A percentile compares a stretch with the other conserved stretches of the same genome.
phyloP scores from a whole-genome alignment of 1,140 invertebrate species.

The Babylonia areolata region DNA sequence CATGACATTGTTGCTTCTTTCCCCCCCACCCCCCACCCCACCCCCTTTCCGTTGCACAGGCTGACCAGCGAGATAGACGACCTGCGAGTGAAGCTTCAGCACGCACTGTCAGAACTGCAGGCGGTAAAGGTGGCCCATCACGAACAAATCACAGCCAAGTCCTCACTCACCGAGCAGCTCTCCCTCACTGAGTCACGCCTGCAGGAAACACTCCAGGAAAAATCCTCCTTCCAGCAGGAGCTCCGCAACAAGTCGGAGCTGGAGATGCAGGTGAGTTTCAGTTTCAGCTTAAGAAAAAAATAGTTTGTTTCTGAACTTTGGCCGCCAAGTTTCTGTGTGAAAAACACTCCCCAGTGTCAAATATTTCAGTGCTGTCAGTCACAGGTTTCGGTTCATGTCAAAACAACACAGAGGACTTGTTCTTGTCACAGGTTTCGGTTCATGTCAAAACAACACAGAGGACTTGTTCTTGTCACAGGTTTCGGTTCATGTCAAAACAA shows the following conservation, averaged over 20 bases:
- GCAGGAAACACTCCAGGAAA: conserved; percentile 34
- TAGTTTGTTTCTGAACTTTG: too few species aligned
- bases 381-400: too few species aligned
- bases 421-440: too few species aligned
- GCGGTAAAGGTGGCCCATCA: conserved; percentile 57
- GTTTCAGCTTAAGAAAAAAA: neutral
- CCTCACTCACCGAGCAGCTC: conserved; percentile 34
- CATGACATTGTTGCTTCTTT: too few species aligned
- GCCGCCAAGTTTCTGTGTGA: too few species aligned
- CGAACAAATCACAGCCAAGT: conserved; percentile 45
- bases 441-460: too few species aligned
- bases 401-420: too few species aligned
- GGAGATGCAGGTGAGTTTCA: conserved; percentile 58
- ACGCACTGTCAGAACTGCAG: conserved; percentile 64
- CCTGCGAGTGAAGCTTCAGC: conserved; percentile 65
- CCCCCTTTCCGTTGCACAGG: conserved; percentile 44
- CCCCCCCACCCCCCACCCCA: too few species aligned
- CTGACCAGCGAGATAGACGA: conserved; percentile 63
- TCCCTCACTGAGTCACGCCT: conserved; percentile 33
- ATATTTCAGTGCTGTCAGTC: too few species aligned
- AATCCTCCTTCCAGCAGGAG: conserved; percentile 48
- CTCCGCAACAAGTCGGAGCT: conserved; percentile 45
- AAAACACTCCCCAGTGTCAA: too few species aligned
- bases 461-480: too few species aligned
- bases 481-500: too few species aligned